A percentile compares a stretch with the other conserved stretches of the same genome.
phyloP scores from a whole-genome alignment of 2,888 invertebrate species.

The Isoperla grammatica region DNA sequence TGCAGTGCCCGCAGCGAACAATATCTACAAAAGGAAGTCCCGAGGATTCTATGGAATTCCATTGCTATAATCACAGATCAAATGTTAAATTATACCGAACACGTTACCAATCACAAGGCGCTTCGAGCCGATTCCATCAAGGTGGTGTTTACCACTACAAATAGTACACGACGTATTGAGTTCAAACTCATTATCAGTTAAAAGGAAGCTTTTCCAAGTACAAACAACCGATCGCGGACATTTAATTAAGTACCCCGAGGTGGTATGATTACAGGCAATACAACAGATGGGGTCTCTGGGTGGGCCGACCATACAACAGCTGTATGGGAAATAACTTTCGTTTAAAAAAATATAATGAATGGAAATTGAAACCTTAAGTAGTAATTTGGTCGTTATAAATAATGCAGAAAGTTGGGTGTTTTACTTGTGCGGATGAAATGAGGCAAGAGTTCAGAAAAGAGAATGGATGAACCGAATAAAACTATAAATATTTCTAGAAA shows the following conservation, averaged over 20 bases:
- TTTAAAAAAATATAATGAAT: too few species aligned
- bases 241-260: conserved; percentile 4
- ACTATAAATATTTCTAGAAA: too few species aligned
- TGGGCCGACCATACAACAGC: too few species aligned
- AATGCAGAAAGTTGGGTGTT: too few species aligned
- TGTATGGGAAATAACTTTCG: too few species aligned
- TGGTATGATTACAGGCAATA: conserved; percentile 4
- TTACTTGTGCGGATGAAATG: too few species aligned
- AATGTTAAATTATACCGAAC: conserved; percentile 9
- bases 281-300: too few species aligned
- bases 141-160: background rate
- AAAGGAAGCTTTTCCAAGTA: conserved; percentile 16
- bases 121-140: background rate
- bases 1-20: conserved; percentile 14
- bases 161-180: conserved; percentile 1
- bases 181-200: conserved; percentile 18
- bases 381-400: too few species aligned
- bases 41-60: background rate
- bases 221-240: conserved; percentile 1
- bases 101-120: background rate
- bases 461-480: too few species aligned
- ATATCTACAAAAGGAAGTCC: background rate
- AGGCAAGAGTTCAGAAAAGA: too few species aligned
- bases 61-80: conserved; percentile 1
- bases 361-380: too few species aligned